A percentile compares a stretch with the other conserved stretches of the same genome.
Evolutionary conservation across 2,797 vertebrate genomes (phyloP).

Genomic region (Chanos chanos): DNA sequence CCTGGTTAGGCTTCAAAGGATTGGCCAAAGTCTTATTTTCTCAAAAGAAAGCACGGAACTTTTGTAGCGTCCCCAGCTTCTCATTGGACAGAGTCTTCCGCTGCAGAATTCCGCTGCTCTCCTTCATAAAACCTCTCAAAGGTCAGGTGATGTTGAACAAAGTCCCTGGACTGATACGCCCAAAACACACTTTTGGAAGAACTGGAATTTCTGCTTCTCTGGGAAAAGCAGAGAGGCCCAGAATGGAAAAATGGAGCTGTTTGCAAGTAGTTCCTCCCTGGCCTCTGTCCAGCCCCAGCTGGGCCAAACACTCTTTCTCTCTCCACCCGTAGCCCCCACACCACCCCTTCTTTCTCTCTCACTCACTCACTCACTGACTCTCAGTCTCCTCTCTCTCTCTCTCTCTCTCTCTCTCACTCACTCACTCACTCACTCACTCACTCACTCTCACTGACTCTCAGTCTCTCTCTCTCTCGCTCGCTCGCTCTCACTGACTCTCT

Average conservation of each 20-base stretch:
- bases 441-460: neutral
- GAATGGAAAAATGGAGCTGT: slow-evolving; percentile 23
- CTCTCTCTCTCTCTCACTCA: no score
- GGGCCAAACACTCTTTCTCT: no score
- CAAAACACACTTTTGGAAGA: slow-evolving; percentile 33
- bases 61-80: no score
- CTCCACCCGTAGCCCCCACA: no score
- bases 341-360: no score
- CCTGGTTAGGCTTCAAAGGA: no score
- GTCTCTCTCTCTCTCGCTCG: neutral
- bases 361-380: neutral
- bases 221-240: slow-evolving; percentile 42
- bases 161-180: slow-evolving; percentile 28
- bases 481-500: neutral
- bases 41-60: no score
- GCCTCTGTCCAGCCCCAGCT: slow-evolving; percentile 22
- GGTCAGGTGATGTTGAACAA: no score
- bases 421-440: no score
- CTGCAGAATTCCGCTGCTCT: neutral
- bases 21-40: no score
- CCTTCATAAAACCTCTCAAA: slow-evolving; percentile 1
- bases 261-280: slow-evolving; percentile 46
- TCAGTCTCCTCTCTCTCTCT: no score
- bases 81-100: no score
- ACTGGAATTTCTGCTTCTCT: slow-evolving; percentile 49